Evolutionary conservation across 2,113 vertebrate species (phyloP), one percentile per base, ranked within the genome.

Genomic region (Gavia stellata): DNA sequence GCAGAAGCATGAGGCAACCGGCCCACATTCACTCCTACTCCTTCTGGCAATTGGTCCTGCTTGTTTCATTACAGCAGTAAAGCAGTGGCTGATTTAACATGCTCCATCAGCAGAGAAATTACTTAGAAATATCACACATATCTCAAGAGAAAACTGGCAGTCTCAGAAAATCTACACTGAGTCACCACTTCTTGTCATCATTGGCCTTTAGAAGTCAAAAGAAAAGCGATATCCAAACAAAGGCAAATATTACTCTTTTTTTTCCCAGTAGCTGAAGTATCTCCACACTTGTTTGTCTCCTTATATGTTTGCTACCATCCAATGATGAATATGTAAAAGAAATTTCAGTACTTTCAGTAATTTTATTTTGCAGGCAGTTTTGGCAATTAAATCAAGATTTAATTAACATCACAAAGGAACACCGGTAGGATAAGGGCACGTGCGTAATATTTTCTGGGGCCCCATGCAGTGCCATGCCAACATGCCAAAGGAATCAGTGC

Each of bases 1-100:
- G 1, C 80, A 94, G 73, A 87, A 94, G 28, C 53, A 85, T 42
- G 84, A 92, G 29, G 73, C 74, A 95, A 66, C 5, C 38, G 6
- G 77, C 86, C 91, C 78, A 91, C 83, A 58, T 9, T 33, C 58
- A 49, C 91, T 91, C 96, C 92, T 31, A 84, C 86, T 92, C 73
- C 70, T 92, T 5, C 78, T 86, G 47, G 68, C 61, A 75, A 50
- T 6, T 14, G 70, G 31, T 89, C 77, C 86, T 66, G 61, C 65
- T 72, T n/a, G 42, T 53, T 38, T 47, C 49, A 4, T 52, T 49
- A 65, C 3, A 7, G 75, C 91, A 88, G 58, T 3, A 7, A 83
- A 86, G 58, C 72, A 86, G 38, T 12, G 68, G 34, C 58, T 72
- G 65, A 59, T 68, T 61, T 61, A 42, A 75, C 21, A 17, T 2